phyloP scores from a whole-genome alignment of 2,888 invertebrate species.

The Epiblema foenella region DNA sequence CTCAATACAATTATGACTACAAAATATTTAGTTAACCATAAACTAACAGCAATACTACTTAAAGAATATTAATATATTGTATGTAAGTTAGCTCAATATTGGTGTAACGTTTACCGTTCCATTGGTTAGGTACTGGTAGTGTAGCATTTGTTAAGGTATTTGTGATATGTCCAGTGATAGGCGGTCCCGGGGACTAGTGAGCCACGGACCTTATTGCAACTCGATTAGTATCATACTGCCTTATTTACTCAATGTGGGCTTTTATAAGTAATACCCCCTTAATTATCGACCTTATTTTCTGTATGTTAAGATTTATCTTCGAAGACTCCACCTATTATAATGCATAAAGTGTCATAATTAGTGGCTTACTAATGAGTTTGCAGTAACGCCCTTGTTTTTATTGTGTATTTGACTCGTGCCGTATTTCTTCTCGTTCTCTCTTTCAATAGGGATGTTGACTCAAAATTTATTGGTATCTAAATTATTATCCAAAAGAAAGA shows the following conservation, averaged over 20 bases:
- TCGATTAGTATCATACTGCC: not conserved
- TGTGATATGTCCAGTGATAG: conserved; percentile 83
- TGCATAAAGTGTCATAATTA: not conserved
- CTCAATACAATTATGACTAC: conserved; percentile 68
- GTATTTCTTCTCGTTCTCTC: conserved; percentile 26
- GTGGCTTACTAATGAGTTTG: not conserved
- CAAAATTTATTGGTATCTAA: too few relatives aligned
- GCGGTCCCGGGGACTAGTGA: conserved; percentile 48
- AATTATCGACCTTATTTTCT: not conserved
- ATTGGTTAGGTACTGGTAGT: conserved; percentile 81
- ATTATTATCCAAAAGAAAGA: too few relatives aligned
- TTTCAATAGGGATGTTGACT: too few relatives aligned
- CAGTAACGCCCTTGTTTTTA: conserved; percentile 36
- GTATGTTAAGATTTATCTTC: not conserved
- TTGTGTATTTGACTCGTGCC: conserved; percentile 51
- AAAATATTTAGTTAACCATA: conserved; percentile 74
- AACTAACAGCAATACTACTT: conserved; percentile 84
- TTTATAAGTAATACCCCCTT: too few relatives aligned
- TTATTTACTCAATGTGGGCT: conserved; percentile 1
- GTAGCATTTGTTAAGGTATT: conserved; percentile 74
- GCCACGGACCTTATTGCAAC: conserved; percentile 44
- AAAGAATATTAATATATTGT: conserved; percentile 80
- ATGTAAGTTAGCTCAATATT: conserved; percentile 84
- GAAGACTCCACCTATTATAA: not conserved
- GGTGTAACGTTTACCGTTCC: conserved; percentile 82